These are phyloP conservation scores for Pygathrix nemaeus DNA, from an alignment of 2,113 vertebrate species.

Conservation along the genomic window DNA sequence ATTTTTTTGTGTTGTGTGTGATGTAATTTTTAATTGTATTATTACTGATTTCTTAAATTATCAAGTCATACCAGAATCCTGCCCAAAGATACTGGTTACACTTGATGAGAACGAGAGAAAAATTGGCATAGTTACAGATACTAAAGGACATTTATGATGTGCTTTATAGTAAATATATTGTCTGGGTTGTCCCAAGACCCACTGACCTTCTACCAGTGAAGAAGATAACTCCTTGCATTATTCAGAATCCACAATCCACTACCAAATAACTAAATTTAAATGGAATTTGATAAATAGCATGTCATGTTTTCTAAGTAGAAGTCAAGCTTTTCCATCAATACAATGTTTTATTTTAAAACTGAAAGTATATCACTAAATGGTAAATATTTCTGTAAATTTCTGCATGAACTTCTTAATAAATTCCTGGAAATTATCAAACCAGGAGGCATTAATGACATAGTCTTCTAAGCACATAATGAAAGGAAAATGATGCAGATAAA, in stretches of 20 bases:
- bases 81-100: neutral
- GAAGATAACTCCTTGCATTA: neutral
- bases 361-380: neutral
- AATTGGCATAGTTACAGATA: neutral
- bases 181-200: neutral
- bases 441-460: neutral
- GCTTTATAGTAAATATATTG: fast-evolving
- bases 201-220: neutral
- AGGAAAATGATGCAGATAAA: neutral
- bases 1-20: neutral
- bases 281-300: neutral
- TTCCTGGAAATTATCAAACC: neutral
- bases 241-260: neutral
- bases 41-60: neutral
- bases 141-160: neutral
- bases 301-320: neutral
- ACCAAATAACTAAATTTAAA: neutral
- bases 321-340: neutral
- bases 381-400: neutral
- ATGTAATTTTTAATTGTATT: neutral
- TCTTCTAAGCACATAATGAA: neutral
- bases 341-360: neutral
- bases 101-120: neutral
- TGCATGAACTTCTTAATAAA: neutral
- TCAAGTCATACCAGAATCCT: neutral